Percentiles rank a stretch among this genome's conserved stretches.
Conservation (phyloP, 2,113 vertebrate species). For the Nycticorax nycticorax region DNA sequence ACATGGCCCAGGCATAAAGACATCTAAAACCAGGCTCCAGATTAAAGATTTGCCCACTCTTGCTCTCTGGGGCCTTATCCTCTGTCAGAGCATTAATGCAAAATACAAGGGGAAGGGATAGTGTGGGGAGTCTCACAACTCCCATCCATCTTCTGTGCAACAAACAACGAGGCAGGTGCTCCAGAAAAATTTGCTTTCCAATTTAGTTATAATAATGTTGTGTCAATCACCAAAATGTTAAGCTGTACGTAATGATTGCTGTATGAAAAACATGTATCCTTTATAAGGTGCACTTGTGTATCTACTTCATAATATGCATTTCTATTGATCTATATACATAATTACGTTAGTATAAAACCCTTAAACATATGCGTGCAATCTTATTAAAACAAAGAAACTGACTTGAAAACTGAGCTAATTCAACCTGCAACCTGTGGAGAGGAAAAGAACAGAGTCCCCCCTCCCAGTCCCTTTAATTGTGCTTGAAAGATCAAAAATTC, state of each 20-base stretch:
- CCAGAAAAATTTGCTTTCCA: neutral
- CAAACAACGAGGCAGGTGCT: constrained; percentile 17
- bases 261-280: constrained; percentile 27
- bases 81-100: neutral
- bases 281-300: constrained; percentile 29
- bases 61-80: neutral
- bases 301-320: constrained; percentile 21
- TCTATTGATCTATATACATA: constrained; percentile 32
- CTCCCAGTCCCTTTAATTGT: neutral
- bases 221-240: constrained; percentile 41
- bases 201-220: constrained; percentile 33
- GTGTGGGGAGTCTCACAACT: neutral
- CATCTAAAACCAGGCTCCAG: neutral
- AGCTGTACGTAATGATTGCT: constrained; percentile 1
- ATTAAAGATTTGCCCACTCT: neutral
- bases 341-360: constrained; percentile 16
- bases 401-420: constrained; percentile 11
- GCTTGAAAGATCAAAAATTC: neutral
- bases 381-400: constrained; percentile 34
- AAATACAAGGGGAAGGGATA: neutral
- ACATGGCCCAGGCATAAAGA: neutral
- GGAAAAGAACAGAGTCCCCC: neutral
- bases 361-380: constrained; percentile 33
- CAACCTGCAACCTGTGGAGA: neutral
- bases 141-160: neutral